Evolutionary conservation across 2,113 vertebrate genomes (phyloP), one percentile per base, ranked within the genome.

Genomic region (Saccopteryx bilineata): DNA sequence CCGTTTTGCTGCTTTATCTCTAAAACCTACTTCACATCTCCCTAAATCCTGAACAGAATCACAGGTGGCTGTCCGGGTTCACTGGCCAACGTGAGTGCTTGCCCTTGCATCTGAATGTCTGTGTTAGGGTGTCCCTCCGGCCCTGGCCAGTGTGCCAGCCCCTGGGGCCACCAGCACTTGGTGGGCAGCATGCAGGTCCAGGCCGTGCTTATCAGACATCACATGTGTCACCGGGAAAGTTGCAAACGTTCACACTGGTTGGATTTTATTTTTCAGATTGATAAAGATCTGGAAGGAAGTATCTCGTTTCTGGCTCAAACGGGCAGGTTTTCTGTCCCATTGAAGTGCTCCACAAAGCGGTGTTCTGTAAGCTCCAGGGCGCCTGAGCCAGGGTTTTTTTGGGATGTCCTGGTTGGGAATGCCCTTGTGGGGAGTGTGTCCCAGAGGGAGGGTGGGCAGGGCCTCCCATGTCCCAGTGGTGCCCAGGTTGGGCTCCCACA

Each of bases 331-430:
- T 98, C 98, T 50, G 97, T 99, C 33, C 99, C 99, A 0, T 46
- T 99, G 93, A 99, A 98, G 95, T 99, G 99, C 71, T 98, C 98
- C 80, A 98, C 96, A 19, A 99, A 99, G 98, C 99, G 98, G 87
- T 99, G 99, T 96, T 96, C 98, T 10, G 99, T 99, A 94, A 99
- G 99, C 98, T 24, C 68, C 54, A 33, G 19, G 31, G 18, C 0
- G 6, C 21, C 48, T 7, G 24, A 66, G n/a, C 3, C 5, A 2
- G 11, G 18, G 14, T 39, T 21, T 56, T 18, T 18, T 9, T 0
- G 0, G 56, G 84, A 26, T 5, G 18, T 18, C 56, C 23, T 19
- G n/a, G 46, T 1, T 24, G 18, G 23, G 4, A 13, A 2, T 8
- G 1, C 10, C 3, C 0, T 10, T 13, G 1, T 14, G 11, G 50